A percentile compares a stretch with the other conserved stretches of the same genome.
phyloP scores from a whole-genome alignment of 2,113 vertebrate species.

The Struthio camelus region DNA sequence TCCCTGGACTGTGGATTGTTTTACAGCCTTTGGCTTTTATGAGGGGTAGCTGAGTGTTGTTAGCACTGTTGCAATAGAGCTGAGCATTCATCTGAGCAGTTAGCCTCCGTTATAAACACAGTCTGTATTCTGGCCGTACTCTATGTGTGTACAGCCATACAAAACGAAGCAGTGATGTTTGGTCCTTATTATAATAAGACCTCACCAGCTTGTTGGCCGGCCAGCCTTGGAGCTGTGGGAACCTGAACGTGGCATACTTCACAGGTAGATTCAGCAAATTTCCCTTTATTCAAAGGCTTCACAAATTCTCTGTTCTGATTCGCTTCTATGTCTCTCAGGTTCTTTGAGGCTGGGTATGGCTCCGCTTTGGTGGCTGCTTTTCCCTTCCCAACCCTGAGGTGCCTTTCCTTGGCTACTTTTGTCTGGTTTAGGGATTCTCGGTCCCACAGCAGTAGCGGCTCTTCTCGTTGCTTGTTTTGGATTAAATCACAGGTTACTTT shows the following conservation, averaged over 20 bases:
- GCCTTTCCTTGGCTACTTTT: not conserved
- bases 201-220: not conserved
- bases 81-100: not conserved
- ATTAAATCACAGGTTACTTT: not conserved
- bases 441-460: fast-evolving
- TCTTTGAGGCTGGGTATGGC: not conserved
- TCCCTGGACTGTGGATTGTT: too few relatives aligned
- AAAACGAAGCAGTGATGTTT: not conserved
- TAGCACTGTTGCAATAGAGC: fast-evolving
- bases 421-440: not conserved
- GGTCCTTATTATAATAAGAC: not conserved
- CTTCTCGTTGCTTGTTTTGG: not conserved
- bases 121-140: not conserved
- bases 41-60: fast-evolving
- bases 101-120: not conserved
- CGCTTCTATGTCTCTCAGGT: not conserved
- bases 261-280: not conserved
- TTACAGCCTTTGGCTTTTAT: too few relatives aligned
- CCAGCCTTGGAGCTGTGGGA: not conserved
- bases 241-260: fast-evolving
- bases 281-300: not conserved
- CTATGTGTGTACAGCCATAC: not conserved
- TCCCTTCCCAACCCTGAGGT: fast-evolving
- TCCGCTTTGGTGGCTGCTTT: not conserved
- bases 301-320: not conserved